Evolutionary conservation across 2,888 invertebrate species (phyloP).

Genomic region (Platycheirus rosarum): DNA sequence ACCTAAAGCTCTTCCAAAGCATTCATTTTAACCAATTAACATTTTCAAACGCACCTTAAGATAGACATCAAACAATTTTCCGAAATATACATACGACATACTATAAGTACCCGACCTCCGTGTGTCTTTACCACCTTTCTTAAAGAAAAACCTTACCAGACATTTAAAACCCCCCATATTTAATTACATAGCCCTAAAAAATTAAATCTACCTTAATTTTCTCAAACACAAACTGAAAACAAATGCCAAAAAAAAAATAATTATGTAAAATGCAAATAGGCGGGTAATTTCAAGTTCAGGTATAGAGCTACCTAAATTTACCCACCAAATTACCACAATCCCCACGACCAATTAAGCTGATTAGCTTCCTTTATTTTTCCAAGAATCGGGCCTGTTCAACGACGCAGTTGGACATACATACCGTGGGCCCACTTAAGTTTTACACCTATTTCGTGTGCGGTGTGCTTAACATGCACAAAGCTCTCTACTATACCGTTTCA

Average conservation of each 20-base stretch:
- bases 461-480: conserved; percentile 62
- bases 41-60: not conserved
- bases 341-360: conserved; percentile 63
- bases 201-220: conserved; percentile 43
- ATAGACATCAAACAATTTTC: not conserved
- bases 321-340: conserved; percentile 3
- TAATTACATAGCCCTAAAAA: conserved; percentile 29
- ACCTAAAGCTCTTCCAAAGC: not conserved
- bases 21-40: not conserved
- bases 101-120: not conserved
- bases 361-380: conserved; percentile 67
- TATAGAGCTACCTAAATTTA: conserved; percentile 38
- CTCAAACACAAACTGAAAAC: conserved; percentile 11
- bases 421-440: conserved; percentile 48
- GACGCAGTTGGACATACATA: conserved; percentile 16
- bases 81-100: not conserved
- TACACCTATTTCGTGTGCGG: conserved; percentile 59
- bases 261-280: conserved; percentile 56
- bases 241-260: conserved; percentile 11
- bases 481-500: conserved; percentile 4
- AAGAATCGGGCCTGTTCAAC: conserved; percentile 46
- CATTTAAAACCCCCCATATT: conserved; percentile 17
- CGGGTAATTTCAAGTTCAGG: conserved; percentile 60
- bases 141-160: not conserved
- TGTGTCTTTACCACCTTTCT: conserved; percentile 26